A percentile compares a stretch with the other conserved stretches of the same genome.
Evolutionary conservation across 92 coral and sea anemone genomes (phyloP).

Genomic region (Epizoanthus scotinus): DNA sequence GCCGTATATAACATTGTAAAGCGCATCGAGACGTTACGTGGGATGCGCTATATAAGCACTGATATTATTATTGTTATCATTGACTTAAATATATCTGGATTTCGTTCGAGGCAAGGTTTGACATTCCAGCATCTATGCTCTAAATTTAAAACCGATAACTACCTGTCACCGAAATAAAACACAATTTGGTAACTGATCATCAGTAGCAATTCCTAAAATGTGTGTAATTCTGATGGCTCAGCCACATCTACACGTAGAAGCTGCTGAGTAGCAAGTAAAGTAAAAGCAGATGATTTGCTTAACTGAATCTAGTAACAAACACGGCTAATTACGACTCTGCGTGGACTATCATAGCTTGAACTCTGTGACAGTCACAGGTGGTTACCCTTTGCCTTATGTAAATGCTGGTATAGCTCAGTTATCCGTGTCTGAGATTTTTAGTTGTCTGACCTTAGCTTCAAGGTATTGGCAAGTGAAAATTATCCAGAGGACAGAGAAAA

Average conservation of each 20-base stretch:
- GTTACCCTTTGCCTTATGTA: constrained; percentile 18
- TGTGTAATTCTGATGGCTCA: no score
- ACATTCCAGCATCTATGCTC: not conserved
- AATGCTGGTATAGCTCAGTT: constrained; percentile 31
- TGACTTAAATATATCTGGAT: constrained; percentile 7
- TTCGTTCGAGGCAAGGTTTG: constrained; percentile 14
- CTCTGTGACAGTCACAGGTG: constrained; percentile 28
- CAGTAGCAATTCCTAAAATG: no score
- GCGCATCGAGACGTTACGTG: no score
- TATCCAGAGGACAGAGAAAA: constrained; percentile 8
- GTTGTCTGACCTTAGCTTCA: constrained; percentile 48
- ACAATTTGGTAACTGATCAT: not conserved
- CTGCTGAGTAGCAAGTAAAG: constrained; percentile 27
- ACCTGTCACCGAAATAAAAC: no score
- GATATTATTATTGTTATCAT: no score
- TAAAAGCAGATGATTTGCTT: constrained; percentile 30
- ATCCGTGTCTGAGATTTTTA: constrained; percentile 39
- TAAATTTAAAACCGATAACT: no score
- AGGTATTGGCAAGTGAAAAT: constrained; percentile 65
- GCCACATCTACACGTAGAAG: constrained; percentile 4
- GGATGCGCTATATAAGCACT: no score
- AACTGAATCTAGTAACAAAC: constrained; percentile 17
- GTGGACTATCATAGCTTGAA: constrained; percentile 16
- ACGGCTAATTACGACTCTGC: constrained; percentile 27
- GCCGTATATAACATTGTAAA: no score